These are phyloP conservation scores for Aphrophora alni DNA, from an alignment of 2,888 invertebrate genomes.

Conservation along the genomic window DNA sequence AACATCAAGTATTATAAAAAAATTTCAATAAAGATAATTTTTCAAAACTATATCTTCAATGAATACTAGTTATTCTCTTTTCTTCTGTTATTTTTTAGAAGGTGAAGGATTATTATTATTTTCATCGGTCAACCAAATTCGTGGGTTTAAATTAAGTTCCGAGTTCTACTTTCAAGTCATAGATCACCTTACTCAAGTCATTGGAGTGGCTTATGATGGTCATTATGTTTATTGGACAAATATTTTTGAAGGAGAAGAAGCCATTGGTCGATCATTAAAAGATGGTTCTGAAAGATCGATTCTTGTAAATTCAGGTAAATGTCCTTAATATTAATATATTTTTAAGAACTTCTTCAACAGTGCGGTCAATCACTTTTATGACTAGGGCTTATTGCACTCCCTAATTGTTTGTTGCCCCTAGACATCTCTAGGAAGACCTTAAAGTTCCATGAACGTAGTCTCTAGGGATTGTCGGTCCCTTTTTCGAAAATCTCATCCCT, in stretches of 20 bases:
- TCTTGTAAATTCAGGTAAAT: slow-evolving; percentile 57
- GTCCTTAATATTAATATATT: neutral
- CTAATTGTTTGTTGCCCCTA: too few relatives aligned
- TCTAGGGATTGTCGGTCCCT: too few relatives aligned
- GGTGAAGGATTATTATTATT: slow-evolving; percentile 74
- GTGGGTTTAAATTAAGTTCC: slow-evolving; percentile 67
- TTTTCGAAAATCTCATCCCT: too few relatives aligned
- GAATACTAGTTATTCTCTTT: neutral
- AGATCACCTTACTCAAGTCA: slow-evolving; percentile 63
- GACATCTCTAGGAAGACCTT: too few relatives aligned
- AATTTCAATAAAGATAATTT: too few relatives aligned
- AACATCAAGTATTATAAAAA: too few relatives aligned
- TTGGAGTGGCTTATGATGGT: slow-evolving; percentile 75
- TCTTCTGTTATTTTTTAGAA: slow-evolving; percentile 56
- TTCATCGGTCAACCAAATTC: slow-evolving; percentile 68
- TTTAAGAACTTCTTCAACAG: too few relatives aligned
- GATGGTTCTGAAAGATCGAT: slow-evolving; percentile 68
- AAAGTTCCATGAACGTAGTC: too few relatives aligned
- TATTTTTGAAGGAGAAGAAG: slow-evolving; percentile 71
- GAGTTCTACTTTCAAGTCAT: slow-evolving; percentile 61
- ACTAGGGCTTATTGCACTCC: too few relatives aligned
- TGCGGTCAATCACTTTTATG: too few relatives aligned
- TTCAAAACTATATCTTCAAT: slow-evolving; percentile 1
- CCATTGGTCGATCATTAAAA: slow-evolving; percentile 68
- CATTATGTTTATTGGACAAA: slow-evolving; percentile 80